Conservation (phyloP, 1,140 invertebrate genomes). For the Saccostrea echinata region DNA sequence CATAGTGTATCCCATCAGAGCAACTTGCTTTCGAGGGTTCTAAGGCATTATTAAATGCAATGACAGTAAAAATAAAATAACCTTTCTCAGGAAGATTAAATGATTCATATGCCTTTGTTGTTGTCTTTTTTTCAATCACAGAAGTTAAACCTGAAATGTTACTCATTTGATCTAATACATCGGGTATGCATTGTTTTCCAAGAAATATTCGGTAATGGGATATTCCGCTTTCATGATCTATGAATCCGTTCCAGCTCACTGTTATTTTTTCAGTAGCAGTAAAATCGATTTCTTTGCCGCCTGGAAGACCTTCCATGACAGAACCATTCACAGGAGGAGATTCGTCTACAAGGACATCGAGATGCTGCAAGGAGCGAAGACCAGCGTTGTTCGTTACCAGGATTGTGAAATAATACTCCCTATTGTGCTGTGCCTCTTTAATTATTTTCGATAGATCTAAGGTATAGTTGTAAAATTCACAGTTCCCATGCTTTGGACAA, state of each 20-base stretch:
- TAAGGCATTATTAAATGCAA: slow-evolving; percentile 64
- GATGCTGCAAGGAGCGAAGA: slow-evolving; percentile 47
- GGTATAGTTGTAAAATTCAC: slow-evolving; percentile 55
- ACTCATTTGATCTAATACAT: background rate
- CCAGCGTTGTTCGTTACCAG: slow-evolving; percentile 61
- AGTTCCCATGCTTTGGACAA: slow-evolving; percentile 61
- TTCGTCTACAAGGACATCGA: slow-evolving; percentile 64
- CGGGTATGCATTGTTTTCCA: background rate
- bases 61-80: slow-evolving; percentile 51
- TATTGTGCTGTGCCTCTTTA: slow-evolving; percentile 61
- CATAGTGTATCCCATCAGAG: slow-evolving; percentile 59
- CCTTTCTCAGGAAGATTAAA: slow-evolving; percentile 41
- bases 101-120: background rate
- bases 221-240: slow-evolving; percentile 66
- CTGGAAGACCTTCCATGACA: slow-evolving; percentile 55
- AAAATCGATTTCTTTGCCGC: slow-evolving; percentile 59
- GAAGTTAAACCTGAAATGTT: background rate
- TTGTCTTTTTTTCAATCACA: background rate
- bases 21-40: slow-evolving; percentile 58
- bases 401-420: slow-evolving; percentile 64
- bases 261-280: slow-evolving; percentile 46
- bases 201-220: slow-evolving; percentile 48
- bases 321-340: slow-evolving; percentile 60
- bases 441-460: slow-evolving; percentile 53
- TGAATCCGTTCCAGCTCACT: slow-evolving; percentile 62